These are phyloP conservation scores for Drosophila micromelanica DNA, from an alignment of 1,140 invertebrate species.

Conservation along the genomic window DNA sequence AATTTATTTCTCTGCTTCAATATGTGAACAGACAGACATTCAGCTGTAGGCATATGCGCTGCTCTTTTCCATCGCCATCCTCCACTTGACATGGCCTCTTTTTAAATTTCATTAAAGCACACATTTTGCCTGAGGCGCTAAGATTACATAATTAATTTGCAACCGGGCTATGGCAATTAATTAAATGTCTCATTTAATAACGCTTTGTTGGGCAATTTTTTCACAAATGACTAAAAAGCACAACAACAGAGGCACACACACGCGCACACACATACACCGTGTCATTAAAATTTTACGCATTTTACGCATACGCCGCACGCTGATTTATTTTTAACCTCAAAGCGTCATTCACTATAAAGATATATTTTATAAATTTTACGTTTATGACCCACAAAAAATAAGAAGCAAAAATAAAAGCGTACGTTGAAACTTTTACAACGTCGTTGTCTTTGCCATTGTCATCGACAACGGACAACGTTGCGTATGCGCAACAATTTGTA, in stretches of 20 bases:
- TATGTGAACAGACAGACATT: constrained; percentile 45
- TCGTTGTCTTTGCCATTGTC: constrained; percentile 18
- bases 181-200: constrained; percentile 83
- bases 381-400: constrained; percentile 77
- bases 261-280: constrained; percentile 17
- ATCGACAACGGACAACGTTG: constrained; percentile 34
- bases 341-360: constrained; percentile 75
- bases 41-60: constrained; percentile 23
- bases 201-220: constrained; percentile 81
- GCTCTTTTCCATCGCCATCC: no score
- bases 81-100: constrained; percentile 13
- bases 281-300: constrained; percentile 45
- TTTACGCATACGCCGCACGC: constrained; percentile 63
- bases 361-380: constrained; percentile 61
- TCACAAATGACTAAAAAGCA: constrained; percentile 77
- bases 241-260: constrained; percentile 29
- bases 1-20: constrained; percentile 69
- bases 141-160: constrained; percentile 83
- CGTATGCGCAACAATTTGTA: constrained; percentile 76
- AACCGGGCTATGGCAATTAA: constrained; percentile 68
- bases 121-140: constrained; percentile 67
- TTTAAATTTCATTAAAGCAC: constrained; percentile 74
- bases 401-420: constrained; percentile 29
- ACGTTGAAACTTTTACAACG: constrained; percentile 27
- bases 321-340: constrained; percentile 80